A percentile compares a stretch with the other conserved stretches of the same genome.
These are phyloP conservation scores for Tenthredo mesomela DNA, from an alignment of 2,888 invertebrate genomes.

Conservation along the genomic window DNA sequence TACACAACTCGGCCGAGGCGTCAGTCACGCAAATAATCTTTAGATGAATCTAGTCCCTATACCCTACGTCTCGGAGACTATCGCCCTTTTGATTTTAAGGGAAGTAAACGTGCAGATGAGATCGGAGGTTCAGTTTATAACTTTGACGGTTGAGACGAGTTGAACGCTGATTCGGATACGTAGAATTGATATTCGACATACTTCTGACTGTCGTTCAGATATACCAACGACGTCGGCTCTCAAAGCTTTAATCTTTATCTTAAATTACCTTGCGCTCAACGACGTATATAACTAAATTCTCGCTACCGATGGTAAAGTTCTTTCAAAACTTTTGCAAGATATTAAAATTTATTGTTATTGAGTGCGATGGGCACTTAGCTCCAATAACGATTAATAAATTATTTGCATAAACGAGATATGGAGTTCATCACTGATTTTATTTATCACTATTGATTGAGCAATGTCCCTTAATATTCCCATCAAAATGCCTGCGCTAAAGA, in stretches of 20 bases:
- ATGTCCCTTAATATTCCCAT: not conserved
- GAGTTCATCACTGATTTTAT: constrained; percentile 17
- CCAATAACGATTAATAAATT: not conserved
- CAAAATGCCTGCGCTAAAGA: not conserved
- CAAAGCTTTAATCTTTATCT: constrained; percentile 17
- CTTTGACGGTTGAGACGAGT: constrained; percentile 15
- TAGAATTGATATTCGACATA: constrained; percentile 27
- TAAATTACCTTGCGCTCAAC: constrained; percentile 17
- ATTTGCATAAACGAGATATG: constrained; percentile 2
- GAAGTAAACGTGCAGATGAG: constrained; percentile 4
- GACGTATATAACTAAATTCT: not conserved
- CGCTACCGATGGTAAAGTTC: not conserved
- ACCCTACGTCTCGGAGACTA: not conserved
- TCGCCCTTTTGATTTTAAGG: constrained; percentile 23
- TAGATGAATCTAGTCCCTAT: constrained; percentile 30
- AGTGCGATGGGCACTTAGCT: not conserved
- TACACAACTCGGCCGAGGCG: not conserved
- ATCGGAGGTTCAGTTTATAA: constrained; percentile 27
- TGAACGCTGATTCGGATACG: constrained; percentile 24
- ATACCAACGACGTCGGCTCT: constrained; percentile 13
- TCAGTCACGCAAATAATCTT: constrained; percentile 38
- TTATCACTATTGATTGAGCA: constrained; percentile 6
- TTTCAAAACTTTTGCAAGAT: constrained; percentile 18
- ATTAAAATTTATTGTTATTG: not conserved
- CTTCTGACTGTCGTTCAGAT: constrained; percentile 28